A percentile compares a stretch with the other conserved stretches of the same genome.
Conservation (phyloP, 2,113 vertebrate species). For the Pterocles burchelli region DNA sequence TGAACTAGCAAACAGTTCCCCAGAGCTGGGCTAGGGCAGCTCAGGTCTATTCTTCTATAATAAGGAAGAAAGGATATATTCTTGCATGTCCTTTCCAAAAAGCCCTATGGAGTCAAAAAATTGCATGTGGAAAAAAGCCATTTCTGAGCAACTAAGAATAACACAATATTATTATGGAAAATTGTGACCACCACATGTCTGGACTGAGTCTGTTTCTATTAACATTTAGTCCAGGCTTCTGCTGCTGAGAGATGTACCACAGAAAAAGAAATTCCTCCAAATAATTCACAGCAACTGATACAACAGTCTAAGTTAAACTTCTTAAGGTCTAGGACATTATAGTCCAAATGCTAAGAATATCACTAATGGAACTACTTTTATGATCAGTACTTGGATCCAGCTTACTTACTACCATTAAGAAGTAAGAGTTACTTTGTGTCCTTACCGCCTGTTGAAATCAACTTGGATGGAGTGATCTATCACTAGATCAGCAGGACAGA, state of each 20-base stretch:
- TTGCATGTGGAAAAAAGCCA: not conserved
- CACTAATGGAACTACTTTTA: not conserved
- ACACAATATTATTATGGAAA: not conserved
- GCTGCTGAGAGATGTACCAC: not conserved
- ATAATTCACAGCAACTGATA: not conserved
- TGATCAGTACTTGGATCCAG: not conserved
- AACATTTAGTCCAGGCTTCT: not conserved
- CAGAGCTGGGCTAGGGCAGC: not conserved
- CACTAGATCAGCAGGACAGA: conserved; percentile 95
- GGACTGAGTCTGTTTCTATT: not conserved
- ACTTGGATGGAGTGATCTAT: conserved; percentile 99
- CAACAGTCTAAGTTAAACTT: not conserved
- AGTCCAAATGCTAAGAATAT: not conserved
- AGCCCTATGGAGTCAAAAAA: not conserved
- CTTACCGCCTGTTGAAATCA: conserved; percentile 95
- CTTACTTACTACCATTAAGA: not conserved
- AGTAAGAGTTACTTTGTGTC: not conserved
- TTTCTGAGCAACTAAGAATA: not conserved
- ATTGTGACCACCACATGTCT: not conserved
- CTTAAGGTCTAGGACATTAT: not conserved
- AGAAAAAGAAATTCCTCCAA: not conserved
- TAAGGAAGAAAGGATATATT: not conserved
- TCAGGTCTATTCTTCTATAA: not conserved
- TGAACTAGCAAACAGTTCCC: not conserved
- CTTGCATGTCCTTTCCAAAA: not conserved